Evolutionary conservation across 2,888 invertebrate species (phyloP).

Genomic region (Acanthosepion esculentum): DNA sequence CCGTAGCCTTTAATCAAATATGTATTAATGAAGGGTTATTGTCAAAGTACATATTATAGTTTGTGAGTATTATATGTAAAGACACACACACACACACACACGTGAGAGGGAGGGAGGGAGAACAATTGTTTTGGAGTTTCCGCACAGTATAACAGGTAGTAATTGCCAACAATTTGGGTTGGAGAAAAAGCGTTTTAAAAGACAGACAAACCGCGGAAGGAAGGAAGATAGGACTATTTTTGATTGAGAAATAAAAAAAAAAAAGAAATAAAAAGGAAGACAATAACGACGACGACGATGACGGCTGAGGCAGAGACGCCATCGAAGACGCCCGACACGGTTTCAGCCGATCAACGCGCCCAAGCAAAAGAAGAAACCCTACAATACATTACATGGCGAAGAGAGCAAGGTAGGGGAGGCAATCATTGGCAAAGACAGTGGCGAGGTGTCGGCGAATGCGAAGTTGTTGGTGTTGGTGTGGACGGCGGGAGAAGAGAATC

Average conservation of each 20-base stretch:
- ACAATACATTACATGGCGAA: neutral
- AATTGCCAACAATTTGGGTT: neutral
- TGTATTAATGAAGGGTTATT: neutral
- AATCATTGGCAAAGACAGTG: neutral
- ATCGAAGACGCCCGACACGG: slow-evolving; percentile 20
- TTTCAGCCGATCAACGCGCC: neutral
- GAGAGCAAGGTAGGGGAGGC: neutral
- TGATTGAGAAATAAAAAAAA: neutral
- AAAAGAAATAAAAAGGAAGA: neutral
- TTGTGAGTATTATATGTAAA: too few relatives aligned
- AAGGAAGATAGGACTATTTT: neutral
- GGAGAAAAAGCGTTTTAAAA: neutral
- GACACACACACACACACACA: neutral
- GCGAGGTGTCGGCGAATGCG: neutral
- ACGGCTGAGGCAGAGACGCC: neutral
- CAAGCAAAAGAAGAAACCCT: neutral
- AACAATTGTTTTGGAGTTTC: neutral
- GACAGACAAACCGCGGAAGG: neutral
- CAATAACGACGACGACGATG: too few relatives aligned
- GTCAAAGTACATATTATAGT: neutral
- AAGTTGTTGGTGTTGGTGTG: neutral
- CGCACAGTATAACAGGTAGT: neutral
- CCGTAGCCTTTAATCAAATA: neutral
- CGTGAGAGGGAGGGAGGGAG: neutral
- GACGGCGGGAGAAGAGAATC: neutral